Evolutionary conservation across 2,113 vertebrate genomes (phyloP).

Genomic region (Anoura caudifer): DNA sequence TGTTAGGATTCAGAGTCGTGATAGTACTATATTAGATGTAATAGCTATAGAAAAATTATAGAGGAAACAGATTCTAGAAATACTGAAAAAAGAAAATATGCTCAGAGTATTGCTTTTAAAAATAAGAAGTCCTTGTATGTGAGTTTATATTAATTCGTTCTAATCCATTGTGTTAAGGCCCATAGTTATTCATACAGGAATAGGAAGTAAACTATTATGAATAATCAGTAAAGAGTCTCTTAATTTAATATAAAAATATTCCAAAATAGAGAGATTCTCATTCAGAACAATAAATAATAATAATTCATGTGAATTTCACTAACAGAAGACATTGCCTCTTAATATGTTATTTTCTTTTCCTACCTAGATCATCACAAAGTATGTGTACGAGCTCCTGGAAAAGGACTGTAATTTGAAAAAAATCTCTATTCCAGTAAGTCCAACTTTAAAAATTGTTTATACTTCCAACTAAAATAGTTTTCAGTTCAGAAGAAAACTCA

Average conservation of each 20-base stretch:
- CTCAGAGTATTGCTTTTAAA: conserved; percentile 54
- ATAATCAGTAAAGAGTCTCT: not conserved
- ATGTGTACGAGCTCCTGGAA: conserved; percentile 94
- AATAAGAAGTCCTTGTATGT: not conserved
- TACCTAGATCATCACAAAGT: conserved; percentile 94
- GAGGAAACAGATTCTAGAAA: conserved; percentile 47
- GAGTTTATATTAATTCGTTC: conserved; percentile 58
- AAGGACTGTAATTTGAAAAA: conserved; percentile 95
- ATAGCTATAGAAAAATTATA: conserved; percentile 43
- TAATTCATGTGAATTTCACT: conserved; percentile 28
- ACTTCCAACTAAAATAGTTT: not conserved
- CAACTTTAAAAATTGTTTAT: conserved; percentile 45
- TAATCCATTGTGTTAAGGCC: conserved; percentile 53
- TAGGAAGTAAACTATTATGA: not conserved
- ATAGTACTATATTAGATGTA: conserved; percentile 27
- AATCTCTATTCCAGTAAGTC: conserved; percentile 94
- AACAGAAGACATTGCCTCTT: conserved; percentile 6
- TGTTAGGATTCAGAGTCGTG: conserved; percentile 11
- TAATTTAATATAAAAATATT: not conserved
- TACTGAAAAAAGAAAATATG: not conserved
- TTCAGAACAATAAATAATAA: conserved; percentile 3
- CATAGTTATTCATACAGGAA: conserved; percentile 48
- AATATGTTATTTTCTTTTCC: conserved; percentile 58
- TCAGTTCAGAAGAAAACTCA: not conserved
- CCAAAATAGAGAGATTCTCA: not conserved